phyloP scores from a whole-genome alignment of 2,888 invertebrate species.

The Agrilus biguttatus region DNA sequence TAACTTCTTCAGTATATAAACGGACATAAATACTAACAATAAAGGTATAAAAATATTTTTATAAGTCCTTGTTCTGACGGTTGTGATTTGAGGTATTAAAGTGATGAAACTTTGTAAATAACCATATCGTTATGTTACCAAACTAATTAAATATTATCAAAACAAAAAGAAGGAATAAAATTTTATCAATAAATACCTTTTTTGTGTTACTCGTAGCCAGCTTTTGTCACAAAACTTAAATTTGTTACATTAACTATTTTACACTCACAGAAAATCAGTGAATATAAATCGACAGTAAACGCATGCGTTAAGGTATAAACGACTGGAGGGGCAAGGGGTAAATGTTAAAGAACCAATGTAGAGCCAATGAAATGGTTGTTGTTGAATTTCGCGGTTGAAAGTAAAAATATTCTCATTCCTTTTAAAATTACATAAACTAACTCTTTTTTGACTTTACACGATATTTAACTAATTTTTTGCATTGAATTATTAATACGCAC shows the following conservation, averaged over 20 bases:
- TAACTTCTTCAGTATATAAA: background rate
- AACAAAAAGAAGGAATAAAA: constrained; percentile 11
- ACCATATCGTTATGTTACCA: constrained; percentile 1
- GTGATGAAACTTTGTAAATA: constrained; percentile 11
- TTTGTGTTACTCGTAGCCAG: constrained; percentile 6
- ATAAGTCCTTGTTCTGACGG: constrained; percentile 12
- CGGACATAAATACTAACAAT: background rate
- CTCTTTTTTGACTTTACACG: background rate
- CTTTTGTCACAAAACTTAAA: constrained; percentile 18
- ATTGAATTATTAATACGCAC: too few relatives aligned
- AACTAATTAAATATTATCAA: constrained; percentile 3
- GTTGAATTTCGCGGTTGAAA: constrained; percentile 8
- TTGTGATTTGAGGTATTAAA: constrained; percentile 8
- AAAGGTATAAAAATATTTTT: constrained; percentile 4
- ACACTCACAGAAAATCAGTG: constrained; percentile 14
- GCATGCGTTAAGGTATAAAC: constrained; percentile 15
- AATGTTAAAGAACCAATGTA: constrained; percentile 2
- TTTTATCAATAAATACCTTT: constrained; percentile 16
- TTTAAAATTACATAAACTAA: background rate
- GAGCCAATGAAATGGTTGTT: constrained; percentile 12
- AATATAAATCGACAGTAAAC: constrained; percentile 18
- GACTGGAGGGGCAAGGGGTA: constrained; percentile 9
- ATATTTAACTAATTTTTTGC: too few relatives aligned
- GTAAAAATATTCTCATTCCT: background rate
- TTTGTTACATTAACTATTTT: constrained; percentile 21